Evolutionary conservation across 2,888 invertebrate genomes (phyloP).

Genomic region (Heteromurus nitidus): DNA sequence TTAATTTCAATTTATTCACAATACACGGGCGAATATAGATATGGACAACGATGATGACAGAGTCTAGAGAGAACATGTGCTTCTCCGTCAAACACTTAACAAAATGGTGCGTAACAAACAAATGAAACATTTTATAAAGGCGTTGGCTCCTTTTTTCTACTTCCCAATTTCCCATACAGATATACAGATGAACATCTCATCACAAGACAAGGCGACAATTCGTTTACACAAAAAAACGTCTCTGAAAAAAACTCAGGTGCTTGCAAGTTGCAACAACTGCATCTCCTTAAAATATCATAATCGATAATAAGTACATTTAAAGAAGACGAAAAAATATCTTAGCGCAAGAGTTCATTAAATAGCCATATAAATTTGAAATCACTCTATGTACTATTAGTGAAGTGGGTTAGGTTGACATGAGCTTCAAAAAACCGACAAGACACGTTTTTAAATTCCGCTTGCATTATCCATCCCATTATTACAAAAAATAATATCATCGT

Average conservation of each 20-base stretch:
- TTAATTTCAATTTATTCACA: no score
- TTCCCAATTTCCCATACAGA: slow-evolving; percentile 40
- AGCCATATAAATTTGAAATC: slow-evolving; percentile 33
- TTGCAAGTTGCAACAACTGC: slow-evolving; percentile 6
- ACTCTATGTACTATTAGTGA: slow-evolving; percentile 31
- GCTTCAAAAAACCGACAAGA: slow-evolving; percentile 54
- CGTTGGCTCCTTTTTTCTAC: slow-evolving; percentile 48
- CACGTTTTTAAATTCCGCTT: slow-evolving; percentile 43
- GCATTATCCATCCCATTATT: slow-evolving; percentile 31
- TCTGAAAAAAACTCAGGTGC: neutral
- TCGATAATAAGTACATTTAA: slow-evolving; percentile 37
- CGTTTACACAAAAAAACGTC: neutral
- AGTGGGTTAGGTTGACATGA: slow-evolving; percentile 59
- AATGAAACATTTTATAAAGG: slow-evolving; percentile 32
- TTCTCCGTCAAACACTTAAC: no score
- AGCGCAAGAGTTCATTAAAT: slow-evolving; percentile 39
- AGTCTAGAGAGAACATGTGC: no score
- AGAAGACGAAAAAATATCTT: slow-evolving; percentile 10
- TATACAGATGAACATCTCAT: slow-evolving; percentile 17
- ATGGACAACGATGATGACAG: no score
- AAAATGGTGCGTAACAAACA: neutral
- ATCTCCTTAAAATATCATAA: slow-evolving; percentile 7
- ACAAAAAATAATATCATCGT: slow-evolving; percentile 45
- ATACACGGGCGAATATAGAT: no score
- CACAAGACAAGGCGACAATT: slow-evolving; percentile 41